Conservation (phyloP, 2,888 invertebrate species). For the Auanema freiburgensis region DNA sequence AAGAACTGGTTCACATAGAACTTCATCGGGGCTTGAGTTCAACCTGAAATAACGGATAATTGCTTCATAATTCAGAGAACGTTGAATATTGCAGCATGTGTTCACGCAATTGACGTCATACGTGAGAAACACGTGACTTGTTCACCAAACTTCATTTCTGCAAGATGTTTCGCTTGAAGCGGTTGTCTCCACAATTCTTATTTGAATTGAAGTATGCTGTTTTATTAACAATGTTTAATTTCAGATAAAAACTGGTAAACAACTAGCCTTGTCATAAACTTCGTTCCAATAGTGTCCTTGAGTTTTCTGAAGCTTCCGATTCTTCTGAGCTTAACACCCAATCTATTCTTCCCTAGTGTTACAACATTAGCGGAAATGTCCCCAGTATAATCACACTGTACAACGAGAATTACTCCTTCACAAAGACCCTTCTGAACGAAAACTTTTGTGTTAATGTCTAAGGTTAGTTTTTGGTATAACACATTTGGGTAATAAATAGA, state of each 20-base stretch:
- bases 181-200: too few relatives aligned
- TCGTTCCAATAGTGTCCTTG: conserved; percentile 20
- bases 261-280: conserved; percentile 16
- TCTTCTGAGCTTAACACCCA: conserved; percentile 17
- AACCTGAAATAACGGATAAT: conserved; percentile 6
- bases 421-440: conserved; percentile 8
- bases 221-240: too few relatives aligned
- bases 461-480: conserved; percentile 1
- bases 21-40: conserved; percentile 16
- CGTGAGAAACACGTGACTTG: too few relatives aligned
- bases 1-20: conserved; percentile 18
- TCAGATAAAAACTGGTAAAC: background rate
- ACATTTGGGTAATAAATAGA: background rate
- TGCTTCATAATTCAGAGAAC: too few relatives aligned
- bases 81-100: too few relatives aligned
- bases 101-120: too few relatives aligned
- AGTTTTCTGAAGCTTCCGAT: conserved; percentile 13
- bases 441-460: background rate
- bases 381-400: conserved; percentile 13
- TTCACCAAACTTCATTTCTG: too few relatives aligned
- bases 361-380: conserved; percentile 18
- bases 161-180: too few relatives aligned
- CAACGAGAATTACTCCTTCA: conserved; percentile 19
- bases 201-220: too few relatives aligned
- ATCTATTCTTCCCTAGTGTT: conserved; percentile 16